These are phyloP conservation scores for Sebastiscus tertius DNA, from an alignment of 2,797 vertebrate species.

Conservation along the genomic window DNA sequence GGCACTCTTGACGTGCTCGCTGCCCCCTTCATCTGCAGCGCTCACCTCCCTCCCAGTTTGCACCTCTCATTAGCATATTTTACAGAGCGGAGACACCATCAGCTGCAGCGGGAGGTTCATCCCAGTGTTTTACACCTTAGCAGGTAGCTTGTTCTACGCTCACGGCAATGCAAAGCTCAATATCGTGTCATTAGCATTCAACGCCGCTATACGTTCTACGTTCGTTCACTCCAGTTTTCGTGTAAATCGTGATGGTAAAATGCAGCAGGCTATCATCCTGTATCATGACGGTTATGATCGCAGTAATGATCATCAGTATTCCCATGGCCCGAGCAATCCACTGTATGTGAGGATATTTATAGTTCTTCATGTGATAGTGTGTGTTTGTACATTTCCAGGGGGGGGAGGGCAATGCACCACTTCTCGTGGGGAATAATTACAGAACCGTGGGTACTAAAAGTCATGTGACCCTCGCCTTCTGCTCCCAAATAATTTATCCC, in stretches of 20 bases:
- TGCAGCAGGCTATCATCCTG: constrained; percentile 49
- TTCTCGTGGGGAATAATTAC: constrained; percentile 90
- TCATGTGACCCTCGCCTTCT: constrained; percentile 93
- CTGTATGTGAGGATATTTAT: constrained; percentile 68
- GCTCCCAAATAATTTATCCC: constrained; percentile 98
- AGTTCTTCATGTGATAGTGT: constrained; percentile 41
- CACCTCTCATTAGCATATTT: constrained; percentile 63
- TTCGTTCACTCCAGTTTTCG: constrained; percentile 25
- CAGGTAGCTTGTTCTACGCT: constrained; percentile 42
- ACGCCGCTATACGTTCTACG: background rate
- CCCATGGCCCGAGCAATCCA: constrained; percentile 60
- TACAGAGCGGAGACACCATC: constrained; percentile 13
- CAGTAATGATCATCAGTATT: constrained; percentile 73
- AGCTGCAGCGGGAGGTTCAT: constrained; percentile 35
- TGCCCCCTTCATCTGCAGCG: constrained; percentile 46
- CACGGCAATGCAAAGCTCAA: constrained; percentile 43
- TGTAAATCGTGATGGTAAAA: constrained; percentile 51
- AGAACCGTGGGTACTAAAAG: constrained; percentile 87
- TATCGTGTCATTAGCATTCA: constrained; percentile 62
- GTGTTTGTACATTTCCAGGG: constrained; percentile 41
- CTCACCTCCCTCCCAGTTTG: constrained; percentile 38
- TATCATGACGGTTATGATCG: constrained; percentile 71
- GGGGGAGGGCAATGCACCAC: constrained; percentile 59
- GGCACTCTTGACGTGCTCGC: constrained; percentile 67
- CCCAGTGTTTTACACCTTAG: constrained; percentile 30